phyloP scores from a whole-genome alignment of 2,797 vertebrate species.

The Chrysocyon brachyurus region DNA sequence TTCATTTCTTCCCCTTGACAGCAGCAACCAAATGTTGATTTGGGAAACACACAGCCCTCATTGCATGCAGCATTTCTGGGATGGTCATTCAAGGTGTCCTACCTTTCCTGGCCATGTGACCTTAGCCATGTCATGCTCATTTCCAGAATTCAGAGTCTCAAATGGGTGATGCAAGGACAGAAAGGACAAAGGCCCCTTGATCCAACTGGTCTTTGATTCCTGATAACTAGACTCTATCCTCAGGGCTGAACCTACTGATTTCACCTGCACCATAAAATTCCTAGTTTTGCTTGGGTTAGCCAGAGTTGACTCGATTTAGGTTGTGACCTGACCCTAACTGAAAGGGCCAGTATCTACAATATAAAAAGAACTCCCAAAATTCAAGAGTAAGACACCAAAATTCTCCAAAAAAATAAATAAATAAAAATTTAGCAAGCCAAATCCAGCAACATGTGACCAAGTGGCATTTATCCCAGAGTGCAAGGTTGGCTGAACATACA shows the following conservation, averaged over 20 bases:
- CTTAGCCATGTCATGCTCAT: not conserved
- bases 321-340: not conserved
- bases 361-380: slow-evolving; percentile 35
- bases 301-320: not conserved
- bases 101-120: not conserved
- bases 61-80: not conserved
- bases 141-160: not conserved
- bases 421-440: not conserved
- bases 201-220: not conserved
- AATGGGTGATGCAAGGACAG: not conserved
- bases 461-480: not conserved
- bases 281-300: not conserved
- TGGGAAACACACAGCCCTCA: not conserved
- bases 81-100: not conserved
- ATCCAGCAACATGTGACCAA: not conserved
- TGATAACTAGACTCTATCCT: not conserved
- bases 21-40: not conserved
- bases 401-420: not conserved
- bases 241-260: not conserved
- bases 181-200: not conserved
- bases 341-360: not conserved
- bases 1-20: not conserved
- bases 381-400: slow-evolving; percentile 19
- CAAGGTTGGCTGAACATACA: not conserved
- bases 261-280: not conserved